A percentile compares a stretch with the other conserved stretches of the same genome.
These are phyloP conservation scores for Illadopsis cleaveri DNA, from an alignment of 2,113 vertebrate genomes.

Conservation along the genomic window DNA sequence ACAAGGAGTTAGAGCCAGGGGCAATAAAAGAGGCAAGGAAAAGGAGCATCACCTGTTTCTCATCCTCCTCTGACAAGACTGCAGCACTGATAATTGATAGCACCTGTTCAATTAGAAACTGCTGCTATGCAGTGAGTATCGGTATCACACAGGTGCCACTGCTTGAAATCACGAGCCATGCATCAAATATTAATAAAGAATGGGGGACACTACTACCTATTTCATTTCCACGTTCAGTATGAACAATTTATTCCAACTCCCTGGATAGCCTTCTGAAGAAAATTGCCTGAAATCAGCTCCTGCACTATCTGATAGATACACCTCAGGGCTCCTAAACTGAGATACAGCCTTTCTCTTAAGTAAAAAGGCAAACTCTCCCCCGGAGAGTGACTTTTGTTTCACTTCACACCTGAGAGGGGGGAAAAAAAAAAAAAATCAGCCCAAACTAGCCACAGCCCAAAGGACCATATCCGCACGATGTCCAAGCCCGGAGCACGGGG, in stretches of 20 bases:
- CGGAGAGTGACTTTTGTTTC: accelerated
- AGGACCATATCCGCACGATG: background rate
- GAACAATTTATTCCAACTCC: background rate
- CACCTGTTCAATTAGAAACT: background rate
- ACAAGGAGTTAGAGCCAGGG: background rate
- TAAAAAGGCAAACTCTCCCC: background rate
- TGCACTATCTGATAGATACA: accelerated
- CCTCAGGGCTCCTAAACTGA: background rate
- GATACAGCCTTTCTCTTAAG: background rate
- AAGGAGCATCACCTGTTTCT: background rate
- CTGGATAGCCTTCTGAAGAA: background rate
- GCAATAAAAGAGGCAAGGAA: background rate
- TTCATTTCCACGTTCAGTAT: background rate
- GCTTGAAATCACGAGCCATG: background rate
- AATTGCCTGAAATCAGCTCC: background rate
- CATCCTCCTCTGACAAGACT: background rate
- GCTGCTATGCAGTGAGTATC: background rate
- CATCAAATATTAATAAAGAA: background rate
- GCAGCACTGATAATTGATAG: background rate
- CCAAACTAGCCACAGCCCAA: background rate
- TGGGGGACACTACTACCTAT: background rate
- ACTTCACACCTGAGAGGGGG: background rate
- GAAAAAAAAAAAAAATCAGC: background rate
- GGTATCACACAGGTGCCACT: background rate
- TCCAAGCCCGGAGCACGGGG: too few species aligned